phyloP scores from a whole-genome alignment of 2,888 invertebrate genomes.

The Rotaria sp. region DNA sequence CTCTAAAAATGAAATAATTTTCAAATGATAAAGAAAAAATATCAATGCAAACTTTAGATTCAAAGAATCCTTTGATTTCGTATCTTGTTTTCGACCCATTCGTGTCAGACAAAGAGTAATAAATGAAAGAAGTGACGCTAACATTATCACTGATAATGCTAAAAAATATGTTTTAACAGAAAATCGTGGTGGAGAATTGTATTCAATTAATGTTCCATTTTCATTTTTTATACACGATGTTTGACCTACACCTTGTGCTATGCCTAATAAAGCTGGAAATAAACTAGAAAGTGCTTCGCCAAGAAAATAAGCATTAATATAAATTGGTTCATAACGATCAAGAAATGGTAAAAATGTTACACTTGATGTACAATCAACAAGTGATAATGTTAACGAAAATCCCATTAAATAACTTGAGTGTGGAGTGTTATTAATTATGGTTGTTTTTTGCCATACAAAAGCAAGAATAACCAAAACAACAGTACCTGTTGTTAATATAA shows the following conservation, averaged over 20 bases:
- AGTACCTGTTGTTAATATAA: neutral
- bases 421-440: neutral
- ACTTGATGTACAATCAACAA: constrained; percentile 20
- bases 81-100: neutral
- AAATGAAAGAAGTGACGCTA: neutral
- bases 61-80: neutral
- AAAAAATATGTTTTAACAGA: neutral
- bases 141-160: neutral
- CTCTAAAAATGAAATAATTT: too few relatives aligned
- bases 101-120: neutral
- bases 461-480: neutral
- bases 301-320: neutral
- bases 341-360: constrained; percentile 24
- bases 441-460: constrained; percentile 2
- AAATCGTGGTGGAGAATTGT: neutral
- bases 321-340: constrained; percentile 23
- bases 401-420: neutral
- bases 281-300: constrained; percentile 14
- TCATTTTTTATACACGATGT: neutral
- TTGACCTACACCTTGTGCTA: constrained; percentile 15
- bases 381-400: neutral
- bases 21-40: neutral
- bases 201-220: neutral
- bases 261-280: constrained; percentile 8
- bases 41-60: neutral